A percentile compares a stretch with the other conserved stretches of the same genome.
Evolutionary conservation across 2,888 invertebrate species (phyloP).

Genomic region (Torymus auratus): DNA sequence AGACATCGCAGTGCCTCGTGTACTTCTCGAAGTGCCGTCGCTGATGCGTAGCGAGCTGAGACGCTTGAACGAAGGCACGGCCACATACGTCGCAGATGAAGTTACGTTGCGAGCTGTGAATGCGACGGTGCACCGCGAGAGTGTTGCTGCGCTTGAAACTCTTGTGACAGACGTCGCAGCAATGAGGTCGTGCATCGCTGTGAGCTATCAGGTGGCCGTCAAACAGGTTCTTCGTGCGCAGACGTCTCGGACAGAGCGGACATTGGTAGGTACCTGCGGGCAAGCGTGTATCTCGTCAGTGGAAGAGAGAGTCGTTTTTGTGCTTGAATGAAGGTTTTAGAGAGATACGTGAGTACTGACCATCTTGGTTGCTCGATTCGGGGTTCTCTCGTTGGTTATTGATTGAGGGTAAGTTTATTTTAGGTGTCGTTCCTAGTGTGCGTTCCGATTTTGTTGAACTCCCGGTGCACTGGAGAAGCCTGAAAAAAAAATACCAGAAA

Average conservation of each 20-base stretch:
- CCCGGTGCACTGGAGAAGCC: no score
- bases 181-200: constrained; percentile 72
- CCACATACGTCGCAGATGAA: constrained; percentile 72
- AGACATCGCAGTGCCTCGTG: constrained; percentile 67
- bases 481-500: no score
- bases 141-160: constrained; percentile 71
- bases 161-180: constrained; percentile 69
- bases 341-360: no score
- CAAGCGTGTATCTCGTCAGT: no score
- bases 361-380: no score
- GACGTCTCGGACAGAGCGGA: constrained; percentile 66
- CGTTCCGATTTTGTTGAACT: no score
- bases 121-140: constrained; percentile 69
- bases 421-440: no score
- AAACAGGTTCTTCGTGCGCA: constrained; percentile 68
- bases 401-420: no score
- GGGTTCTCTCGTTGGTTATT: no score
- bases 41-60: constrained; percentile 70
- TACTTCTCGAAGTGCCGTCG: constrained; percentile 67
- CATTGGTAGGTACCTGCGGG: constrained; percentile 63
- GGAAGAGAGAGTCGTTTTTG: no score
- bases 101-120: constrained; percentile 70
- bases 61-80: constrained; percentile 70
- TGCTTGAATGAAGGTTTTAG: no score
- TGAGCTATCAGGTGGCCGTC: constrained; percentile 73